Conservation (phyloP, 1,140 invertebrate species). For the Holcopasites calliopsidis region DNA sequence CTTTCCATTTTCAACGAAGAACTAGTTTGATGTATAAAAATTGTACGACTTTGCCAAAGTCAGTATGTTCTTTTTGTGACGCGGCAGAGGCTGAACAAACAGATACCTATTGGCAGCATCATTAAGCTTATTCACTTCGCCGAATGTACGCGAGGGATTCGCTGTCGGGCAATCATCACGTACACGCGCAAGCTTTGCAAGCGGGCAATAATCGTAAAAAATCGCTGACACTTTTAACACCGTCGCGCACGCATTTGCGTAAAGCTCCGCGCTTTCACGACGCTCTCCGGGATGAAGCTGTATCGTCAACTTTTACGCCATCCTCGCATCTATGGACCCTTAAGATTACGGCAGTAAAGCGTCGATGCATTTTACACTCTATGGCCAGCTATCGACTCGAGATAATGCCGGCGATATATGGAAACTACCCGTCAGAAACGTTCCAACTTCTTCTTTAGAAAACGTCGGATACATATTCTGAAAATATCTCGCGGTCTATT, state of each 20-base stretch:
- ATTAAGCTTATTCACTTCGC: background rate
- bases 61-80: too few species aligned
- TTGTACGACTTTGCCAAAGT: too few species aligned
- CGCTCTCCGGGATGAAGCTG: background rate
- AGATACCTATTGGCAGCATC: background rate
- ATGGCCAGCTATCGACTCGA: background rate
- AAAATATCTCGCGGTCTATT: background rate
- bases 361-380: background rate
- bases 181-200: too few species aligned
- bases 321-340: background rate
- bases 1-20: too few species aligned
- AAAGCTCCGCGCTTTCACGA: background rate
- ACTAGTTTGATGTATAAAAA: too few species aligned
- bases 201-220: background rate
- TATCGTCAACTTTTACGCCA: constrained; percentile 6
- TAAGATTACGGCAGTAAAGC: background rate
- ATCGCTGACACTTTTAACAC: background rate
- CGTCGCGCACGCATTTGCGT: background rate
- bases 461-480: too few species aligned
- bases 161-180: too few species aligned
- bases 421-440: background rate
- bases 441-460: background rate
- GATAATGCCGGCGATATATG: background rate
- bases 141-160: background rate
- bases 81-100: too few species aligned